These are phyloP conservation scores for Suillia variegata DNA, from an alignment of 2,888 invertebrate species.

Conservation along the genomic window DNA sequence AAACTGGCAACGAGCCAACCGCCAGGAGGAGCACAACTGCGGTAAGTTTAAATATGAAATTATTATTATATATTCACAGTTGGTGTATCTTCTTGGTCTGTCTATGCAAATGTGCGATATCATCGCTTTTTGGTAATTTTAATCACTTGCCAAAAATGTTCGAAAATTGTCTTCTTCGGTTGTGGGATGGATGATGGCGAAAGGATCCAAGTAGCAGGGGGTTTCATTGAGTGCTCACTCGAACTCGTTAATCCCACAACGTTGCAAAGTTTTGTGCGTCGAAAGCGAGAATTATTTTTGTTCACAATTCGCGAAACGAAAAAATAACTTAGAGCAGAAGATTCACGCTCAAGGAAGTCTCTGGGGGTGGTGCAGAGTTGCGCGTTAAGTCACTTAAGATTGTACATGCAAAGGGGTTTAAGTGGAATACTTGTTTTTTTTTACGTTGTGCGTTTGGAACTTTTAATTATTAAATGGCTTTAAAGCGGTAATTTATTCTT, in stretches of 20 bases:
- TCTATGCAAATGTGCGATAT: constrained; percentile 4
- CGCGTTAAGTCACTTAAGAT: neutral
- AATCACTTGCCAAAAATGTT: constrained; percentile 37
- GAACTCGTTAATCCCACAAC: neutral
- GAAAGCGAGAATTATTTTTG: neutral
- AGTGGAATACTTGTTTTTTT: neutral
- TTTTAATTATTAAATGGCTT: constrained; percentile 51
- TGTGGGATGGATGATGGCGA: neutral
- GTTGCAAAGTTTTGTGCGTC: neutral
- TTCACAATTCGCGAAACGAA: no score
- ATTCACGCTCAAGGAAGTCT: neutral
- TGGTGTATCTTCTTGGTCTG: no score
- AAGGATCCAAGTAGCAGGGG: neutral
- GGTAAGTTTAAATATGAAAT: no score
- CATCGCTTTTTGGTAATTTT: constrained; percentile 29
- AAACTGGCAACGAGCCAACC: neutral
- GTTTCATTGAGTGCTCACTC: neutral
- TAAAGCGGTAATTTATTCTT: constrained; percentile 40
- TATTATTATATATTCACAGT: neutral
- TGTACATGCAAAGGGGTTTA: constrained; percentile 13
- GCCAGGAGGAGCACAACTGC: no score
- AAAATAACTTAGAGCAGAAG: neutral
- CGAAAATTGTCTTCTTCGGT: neutral
- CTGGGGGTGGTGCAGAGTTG: neutral
- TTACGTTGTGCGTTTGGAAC: constrained; percentile 32